These are phyloP conservation scores for Thereva nobilitata DNA, from an alignment of 2,888 invertebrate species.

Conservation along the genomic window DNA sequence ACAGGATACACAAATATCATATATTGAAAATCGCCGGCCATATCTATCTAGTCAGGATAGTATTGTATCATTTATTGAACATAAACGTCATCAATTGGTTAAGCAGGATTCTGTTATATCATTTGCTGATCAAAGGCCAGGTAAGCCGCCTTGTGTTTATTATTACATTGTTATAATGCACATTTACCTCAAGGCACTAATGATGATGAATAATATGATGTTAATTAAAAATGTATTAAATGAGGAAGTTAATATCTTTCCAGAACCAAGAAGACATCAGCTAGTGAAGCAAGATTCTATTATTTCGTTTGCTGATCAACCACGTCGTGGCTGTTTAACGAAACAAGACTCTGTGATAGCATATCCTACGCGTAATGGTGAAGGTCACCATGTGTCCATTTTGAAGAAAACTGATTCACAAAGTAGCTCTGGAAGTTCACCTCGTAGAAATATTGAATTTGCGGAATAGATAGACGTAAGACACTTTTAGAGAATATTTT, in stretches of 20 bases:
- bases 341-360: constrained; percentile 58
- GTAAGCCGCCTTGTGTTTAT: constrained; percentile 42
- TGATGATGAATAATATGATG: neutral
- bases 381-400: constrained; percentile 58
- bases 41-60: constrained; percentile 46
- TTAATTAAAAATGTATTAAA: constrained; percentile 3
- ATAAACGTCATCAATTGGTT: constrained; percentile 56
- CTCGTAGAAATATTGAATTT: constrained; percentile 56
- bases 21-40: constrained; percentile 46
- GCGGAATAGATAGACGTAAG: constrained; percentile 49
- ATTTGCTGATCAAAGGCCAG: constrained; percentile 57
- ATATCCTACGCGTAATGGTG: constrained; percentile 54
- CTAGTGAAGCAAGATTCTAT: constrained; percentile 58
- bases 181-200: neutral
- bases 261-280: constrained; percentile 55
- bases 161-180: neutral
- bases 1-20: constrained; percentile 49
- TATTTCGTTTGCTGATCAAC: constrained; percentile 58
- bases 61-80: constrained; percentile 50
- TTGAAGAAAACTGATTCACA: constrained; percentile 58
- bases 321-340: constrained; percentile 52
- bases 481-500: too few relatives aligned
- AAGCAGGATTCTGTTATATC: constrained; percentile 59
- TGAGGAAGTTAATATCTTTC: constrained; percentile 3
- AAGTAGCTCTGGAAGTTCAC: constrained; percentile 51